These are phyloP conservation scores for Schrankia costaestrigalis DNA, from an alignment of 2,888 invertebrate species.

Conservation along the genomic window DNA sequence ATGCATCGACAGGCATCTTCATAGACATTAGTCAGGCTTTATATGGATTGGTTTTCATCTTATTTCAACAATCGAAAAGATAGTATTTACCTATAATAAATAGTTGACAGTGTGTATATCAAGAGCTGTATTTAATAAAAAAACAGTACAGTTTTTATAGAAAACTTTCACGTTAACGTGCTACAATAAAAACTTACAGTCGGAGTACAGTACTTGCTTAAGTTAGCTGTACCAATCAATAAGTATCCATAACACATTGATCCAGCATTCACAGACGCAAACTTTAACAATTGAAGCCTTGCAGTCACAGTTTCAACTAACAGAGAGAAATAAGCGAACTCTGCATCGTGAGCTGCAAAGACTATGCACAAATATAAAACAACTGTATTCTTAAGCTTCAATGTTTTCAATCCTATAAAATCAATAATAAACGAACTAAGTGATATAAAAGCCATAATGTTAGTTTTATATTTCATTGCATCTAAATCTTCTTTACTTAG, in stretches of 20 bases:
- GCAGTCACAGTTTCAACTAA: conserved; percentile 50
- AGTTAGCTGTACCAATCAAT: conserved; percentile 42
- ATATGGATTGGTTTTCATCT: too few species aligned
- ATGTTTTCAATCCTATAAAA: conserved; percentile 28
- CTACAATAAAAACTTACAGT: conserved; percentile 47
- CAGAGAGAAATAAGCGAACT: conserved; percentile 46
- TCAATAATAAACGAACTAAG: conserved; percentile 39
- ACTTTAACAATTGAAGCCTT: conserved; percentile 39
- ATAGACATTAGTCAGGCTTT: too few species aligned
- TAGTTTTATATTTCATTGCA: conserved; percentile 20
- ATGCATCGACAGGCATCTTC: too few species aligned
- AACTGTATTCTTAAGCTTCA: conserved; percentile 20
- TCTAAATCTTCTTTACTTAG: conserved; percentile 25
- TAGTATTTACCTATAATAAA: too few species aligned
- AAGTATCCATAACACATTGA: conserved; percentile 51
- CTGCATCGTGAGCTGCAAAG: conserved; percentile 52
- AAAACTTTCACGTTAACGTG: too few species aligned
- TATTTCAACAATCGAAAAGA: too few species aligned
- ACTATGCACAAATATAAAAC: conserved; percentile 34
- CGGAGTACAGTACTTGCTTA: conserved; percentile 49
- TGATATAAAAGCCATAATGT: conserved; percentile 18
- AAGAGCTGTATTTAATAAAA: too few species aligned
- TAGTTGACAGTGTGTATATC: too few species aligned
- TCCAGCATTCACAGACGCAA: conserved; percentile 30
- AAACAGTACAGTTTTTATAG: too few species aligned